Percentiles rank a stretch among this genome's conserved stretches.
Evolutionary conservation across 2,113 vertebrate genomes (phyloP).

Genomic region (Peromyscus polionotus): DNA sequence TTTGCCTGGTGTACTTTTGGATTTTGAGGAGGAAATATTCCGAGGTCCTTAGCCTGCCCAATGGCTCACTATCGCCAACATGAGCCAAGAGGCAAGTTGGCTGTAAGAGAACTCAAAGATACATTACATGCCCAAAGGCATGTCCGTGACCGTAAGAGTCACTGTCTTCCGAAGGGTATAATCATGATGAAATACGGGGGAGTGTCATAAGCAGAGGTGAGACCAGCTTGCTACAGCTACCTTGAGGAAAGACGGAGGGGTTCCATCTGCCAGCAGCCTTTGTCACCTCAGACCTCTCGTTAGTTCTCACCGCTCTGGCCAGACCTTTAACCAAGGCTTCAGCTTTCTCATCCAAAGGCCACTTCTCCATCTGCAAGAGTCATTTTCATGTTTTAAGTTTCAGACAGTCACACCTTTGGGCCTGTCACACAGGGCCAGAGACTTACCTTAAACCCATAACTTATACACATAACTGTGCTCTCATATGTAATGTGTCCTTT

Average conservation of each 20-base stretch:
- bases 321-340: neutral
- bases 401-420: conserved; percentile 12
- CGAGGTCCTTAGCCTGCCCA: neutral
- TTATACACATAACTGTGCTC: neutral
- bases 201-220: neutral
- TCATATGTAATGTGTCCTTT: neutral
- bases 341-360: neutral
- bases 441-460: neutral
- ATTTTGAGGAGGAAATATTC: conserved; percentile 18
- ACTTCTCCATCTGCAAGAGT: neutral
- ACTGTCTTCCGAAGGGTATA: neutral
- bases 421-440: neutral
- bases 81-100: neutral
- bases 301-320: neutral
- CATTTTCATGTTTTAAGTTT: conserved; percentile 18
- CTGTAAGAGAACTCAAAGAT: neutral
- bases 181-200: neutral
- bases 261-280: neutral
- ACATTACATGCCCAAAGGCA: neutral
- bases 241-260: neutral
- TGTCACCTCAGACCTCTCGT: neutral
- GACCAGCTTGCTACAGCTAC: neutral
- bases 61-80: neutral
- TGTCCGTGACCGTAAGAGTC: neutral
- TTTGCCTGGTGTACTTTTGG: neutral